phyloP scores from a whole-genome alignment of 1,140 invertebrate species.

The Glossosoma conforme region DNA sequence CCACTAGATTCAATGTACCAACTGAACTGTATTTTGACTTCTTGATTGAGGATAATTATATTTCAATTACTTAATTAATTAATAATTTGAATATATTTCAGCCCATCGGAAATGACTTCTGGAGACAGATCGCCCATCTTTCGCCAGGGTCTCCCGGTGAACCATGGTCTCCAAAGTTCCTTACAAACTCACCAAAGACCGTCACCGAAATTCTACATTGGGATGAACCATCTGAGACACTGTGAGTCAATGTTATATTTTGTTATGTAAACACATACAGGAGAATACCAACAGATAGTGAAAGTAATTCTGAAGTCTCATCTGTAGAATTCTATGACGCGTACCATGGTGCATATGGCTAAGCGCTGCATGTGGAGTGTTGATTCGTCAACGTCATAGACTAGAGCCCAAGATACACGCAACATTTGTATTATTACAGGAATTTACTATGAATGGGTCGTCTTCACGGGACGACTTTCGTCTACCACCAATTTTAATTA shows the following conservation, averaged over 20 bases:
- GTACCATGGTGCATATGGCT: too few species aligned
- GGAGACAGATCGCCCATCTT: slow-evolving; percentile 44
- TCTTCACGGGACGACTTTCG: too few species aligned
- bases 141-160: slow-evolving; percentile 20
- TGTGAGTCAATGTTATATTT: slow-evolving; percentile 32
- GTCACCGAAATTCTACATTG: slow-evolving; percentile 76
- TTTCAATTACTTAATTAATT: background rate
- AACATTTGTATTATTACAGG: too few species aligned
- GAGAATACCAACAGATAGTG: background rate
- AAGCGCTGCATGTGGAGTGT: too few species aligned
- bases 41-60: too few species aligned
- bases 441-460: too few species aligned
- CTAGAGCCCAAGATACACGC: too few species aligned
- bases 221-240: slow-evolving; percentile 54
- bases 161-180: slow-evolving; percentile 34
- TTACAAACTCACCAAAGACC: slow-evolving; percentile 40
- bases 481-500: too few species aligned
- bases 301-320: background rate
- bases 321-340: too few species aligned
- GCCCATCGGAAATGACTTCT: slow-evolving; percentile 38
- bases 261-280: background rate
- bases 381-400: too few species aligned
- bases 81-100: slow-evolving; percentile 30
- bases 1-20: too few species aligned
- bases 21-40: too few species aligned